These are phyloP conservation scores for Ctenoplectra terminalis DNA, from an alignment of 1,140 invertebrate genomes.

Conservation along the genomic window DNA sequence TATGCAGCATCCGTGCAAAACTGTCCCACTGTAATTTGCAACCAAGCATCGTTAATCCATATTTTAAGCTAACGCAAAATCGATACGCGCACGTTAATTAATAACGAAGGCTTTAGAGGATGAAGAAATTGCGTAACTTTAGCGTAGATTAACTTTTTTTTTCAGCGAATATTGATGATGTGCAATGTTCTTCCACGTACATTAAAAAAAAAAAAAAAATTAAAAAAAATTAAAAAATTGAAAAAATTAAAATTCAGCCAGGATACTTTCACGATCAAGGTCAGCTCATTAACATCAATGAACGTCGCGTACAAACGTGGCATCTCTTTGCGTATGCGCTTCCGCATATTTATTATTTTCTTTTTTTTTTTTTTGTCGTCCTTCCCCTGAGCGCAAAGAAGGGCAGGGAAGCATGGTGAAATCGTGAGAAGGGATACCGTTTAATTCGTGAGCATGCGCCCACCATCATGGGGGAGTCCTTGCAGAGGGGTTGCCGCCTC, in stretches of 20 bases:
- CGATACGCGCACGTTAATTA: neutral
- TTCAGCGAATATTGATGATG: too few species aligned
- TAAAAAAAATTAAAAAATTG: too few species aligned
- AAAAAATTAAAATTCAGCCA: neutral
- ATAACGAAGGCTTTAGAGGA: too few species aligned
- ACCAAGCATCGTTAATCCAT: neutral
- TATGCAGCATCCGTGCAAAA: conserved; percentile 62
- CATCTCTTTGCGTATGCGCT: conserved; percentile 9
- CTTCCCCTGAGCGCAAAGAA: neutral
- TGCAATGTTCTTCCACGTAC: too few species aligned
- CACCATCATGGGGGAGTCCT: conserved; percentile 58
- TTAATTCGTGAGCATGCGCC: conserved; percentile 66
- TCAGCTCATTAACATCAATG: conserved; percentile 38
- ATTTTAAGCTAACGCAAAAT: neutral
- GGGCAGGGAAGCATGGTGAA: conserved; percentile 7
- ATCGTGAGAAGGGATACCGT: conserved; percentile 45
- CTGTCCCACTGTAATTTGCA: conserved; percentile 34
- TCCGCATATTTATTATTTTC: conserved; percentile 35
- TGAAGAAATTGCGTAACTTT: too few species aligned
- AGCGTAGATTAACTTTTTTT: too few species aligned
- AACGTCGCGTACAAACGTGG: conserved; percentile 18
- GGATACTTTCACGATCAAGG: conserved; percentile 57
- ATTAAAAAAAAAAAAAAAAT: too few species aligned
- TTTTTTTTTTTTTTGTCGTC: too few species aligned
- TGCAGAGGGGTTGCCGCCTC: conserved; percentile 56